These are phyloP conservation scores for Smittia aterrima DNA, from an alignment of 2,888 invertebrate species.

Conservation along the genomic window DNA sequence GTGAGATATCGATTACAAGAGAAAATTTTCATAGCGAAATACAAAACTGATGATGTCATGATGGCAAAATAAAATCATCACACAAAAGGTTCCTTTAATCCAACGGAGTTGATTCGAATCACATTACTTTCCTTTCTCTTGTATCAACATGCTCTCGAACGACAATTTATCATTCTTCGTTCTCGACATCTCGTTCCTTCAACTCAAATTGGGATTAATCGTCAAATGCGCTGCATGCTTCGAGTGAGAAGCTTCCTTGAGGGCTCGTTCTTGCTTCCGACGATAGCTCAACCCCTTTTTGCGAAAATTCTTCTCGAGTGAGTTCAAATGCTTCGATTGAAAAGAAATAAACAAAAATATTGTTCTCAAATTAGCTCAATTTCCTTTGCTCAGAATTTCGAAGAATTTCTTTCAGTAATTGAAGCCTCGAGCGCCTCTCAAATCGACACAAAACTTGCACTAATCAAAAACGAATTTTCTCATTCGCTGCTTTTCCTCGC, in stretches of 20 bases:
- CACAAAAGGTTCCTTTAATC: slow-evolving; percentile 20
- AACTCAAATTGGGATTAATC: slow-evolving; percentile 9
- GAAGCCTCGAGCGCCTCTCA: background rate
- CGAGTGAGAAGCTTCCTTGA: background rate
- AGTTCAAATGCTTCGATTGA: slow-evolving; percentile 13
- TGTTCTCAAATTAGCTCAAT: slow-evolving; percentile 32
- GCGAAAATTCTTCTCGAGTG: background rate
- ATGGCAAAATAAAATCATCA: no score
- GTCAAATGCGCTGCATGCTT: slow-evolving; percentile 8
- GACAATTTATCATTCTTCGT: slow-evolving; percentile 26
- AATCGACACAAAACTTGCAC: background rate
- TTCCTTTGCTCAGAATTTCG: slow-evolving; percentile 14
- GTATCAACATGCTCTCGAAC: background rate
- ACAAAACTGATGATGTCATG: slow-evolving; percentile 30
- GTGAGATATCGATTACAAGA: background rate
- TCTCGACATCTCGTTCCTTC: background rate
- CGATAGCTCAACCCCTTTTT: background rate
- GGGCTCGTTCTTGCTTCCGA: background rate
- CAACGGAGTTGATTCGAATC: slow-evolving; percentile 21
- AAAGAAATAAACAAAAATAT: slow-evolving; percentile 25
- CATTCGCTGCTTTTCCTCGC: no score
- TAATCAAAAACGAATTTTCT: no score
- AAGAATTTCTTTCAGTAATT: background rate
- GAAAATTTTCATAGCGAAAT: slow-evolving; percentile 11
- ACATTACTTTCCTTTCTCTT: background rate